Conservation (phyloP, 2,888 invertebrate genomes). For the Deilephila porcellus region DNA sequence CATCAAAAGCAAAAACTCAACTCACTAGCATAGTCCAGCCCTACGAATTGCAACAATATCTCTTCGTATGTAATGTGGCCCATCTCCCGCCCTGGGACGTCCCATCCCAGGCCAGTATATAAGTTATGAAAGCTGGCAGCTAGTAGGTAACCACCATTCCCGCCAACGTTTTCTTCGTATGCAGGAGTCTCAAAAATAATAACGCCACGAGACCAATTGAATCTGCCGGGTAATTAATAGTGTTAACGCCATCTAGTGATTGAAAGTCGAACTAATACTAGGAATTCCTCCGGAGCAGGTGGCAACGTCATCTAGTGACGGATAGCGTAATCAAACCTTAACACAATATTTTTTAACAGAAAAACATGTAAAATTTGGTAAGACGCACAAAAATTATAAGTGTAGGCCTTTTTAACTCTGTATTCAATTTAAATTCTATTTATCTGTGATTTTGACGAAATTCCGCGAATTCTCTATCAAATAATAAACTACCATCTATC, state of each 20-base stretch:
- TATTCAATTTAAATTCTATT: no score
- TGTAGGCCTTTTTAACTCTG: no score
- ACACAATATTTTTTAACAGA: background rate
- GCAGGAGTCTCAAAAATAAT: constrained; percentile 91
- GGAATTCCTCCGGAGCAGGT: background rate
- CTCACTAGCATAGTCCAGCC: constrained; percentile 84
- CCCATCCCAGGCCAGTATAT: constrained; percentile 67
- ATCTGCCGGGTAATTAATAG: constrained; percentile 76
- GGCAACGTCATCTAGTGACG: constrained; percentile 43
- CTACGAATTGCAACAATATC: constrained; percentile 78
- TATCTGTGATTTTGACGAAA: no score
- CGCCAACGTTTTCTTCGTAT: constrained; percentile 87
- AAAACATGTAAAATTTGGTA: background rate
- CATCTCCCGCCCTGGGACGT: constrained; percentile 68
- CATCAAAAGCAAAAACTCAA: constrained; percentile 47
- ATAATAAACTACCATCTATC: no score
- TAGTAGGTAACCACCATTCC: constrained; percentile 90
- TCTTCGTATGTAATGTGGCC: constrained; percentile 73
- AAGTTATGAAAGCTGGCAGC: constrained; percentile 89
- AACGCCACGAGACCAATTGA: constrained; percentile 89
- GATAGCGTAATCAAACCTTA: constrained; percentile 32
- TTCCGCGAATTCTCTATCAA: no score
- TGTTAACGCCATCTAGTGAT: constrained; percentile 54
- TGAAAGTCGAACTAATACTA: constrained; percentile 41
- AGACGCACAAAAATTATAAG: no score